Base-by-base conservation (phyloP, 2,888 invertebrate species). In the Iselma pallidipennis region DNA sequence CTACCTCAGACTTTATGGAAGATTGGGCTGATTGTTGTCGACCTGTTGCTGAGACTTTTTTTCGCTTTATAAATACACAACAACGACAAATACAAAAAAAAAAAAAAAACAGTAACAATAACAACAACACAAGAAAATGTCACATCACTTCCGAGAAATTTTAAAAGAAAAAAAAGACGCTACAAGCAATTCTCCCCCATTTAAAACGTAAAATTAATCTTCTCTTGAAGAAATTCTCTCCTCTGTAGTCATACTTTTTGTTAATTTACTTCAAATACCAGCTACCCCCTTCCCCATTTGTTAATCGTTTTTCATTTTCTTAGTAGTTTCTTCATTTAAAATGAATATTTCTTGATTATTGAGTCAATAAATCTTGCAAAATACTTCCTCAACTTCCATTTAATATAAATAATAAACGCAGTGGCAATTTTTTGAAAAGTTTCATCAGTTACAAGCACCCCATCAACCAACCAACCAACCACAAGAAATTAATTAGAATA, bases 11-110 rank as follows among this genome's bases (percentile, higher is more conserved):
- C 66, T 70, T 74, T 63, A 72, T 78, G 82, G 81, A 82, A 81
- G 82, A 82, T 82, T 82, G 82, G 81, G 82, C 82, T 82, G 80
- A 78, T 73, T 69, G 68, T 64, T 63, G 64, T 42, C 2, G 42
- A 42, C 10, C 21, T 42, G 42, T 42, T 42, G 42, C 21, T 21
- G 19, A 21, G 9, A 42, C 21, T 37, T 37, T 37, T 37, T n/a
- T n/a, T n/a, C n/a, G n/a, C n/a, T n/a, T n/a, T n/a, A n/a, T 16
- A 42, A 21, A 19, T 10, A 42, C 42, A 42, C 19, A 19, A 42
- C 21, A 42, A 21, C 10, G 12, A 42, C 16, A 37, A 37, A 9
- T 19, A 42, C 29, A 29, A 29, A 4, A 29, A 29, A 2, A 4
- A 29, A 29, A 2, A 29, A 29, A 4, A 29, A 29, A 29, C 9